A percentile compares a stretch with the other conserved stretches of the same genome.
phyloP scores from a whole-genome alignment of 2,888 invertebrate species.

The Drosophila gaucha region DNA sequence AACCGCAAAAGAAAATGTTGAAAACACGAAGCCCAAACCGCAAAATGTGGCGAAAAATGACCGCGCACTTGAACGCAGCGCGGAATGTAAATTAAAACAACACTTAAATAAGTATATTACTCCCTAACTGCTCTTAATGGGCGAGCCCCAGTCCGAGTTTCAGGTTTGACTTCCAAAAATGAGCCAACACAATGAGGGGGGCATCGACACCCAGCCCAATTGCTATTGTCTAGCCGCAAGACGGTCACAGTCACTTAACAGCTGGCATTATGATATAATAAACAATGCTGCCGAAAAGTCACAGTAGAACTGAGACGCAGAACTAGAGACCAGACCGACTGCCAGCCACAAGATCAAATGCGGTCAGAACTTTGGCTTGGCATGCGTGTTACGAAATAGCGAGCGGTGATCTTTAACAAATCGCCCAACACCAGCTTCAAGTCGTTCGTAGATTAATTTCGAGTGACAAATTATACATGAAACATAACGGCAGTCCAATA shows the following conservation, averaged over 20 bases:
- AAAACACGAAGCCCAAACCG: conserved; percentile 66
- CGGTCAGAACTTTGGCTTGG: conserved; percentile 42
- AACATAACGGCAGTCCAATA: conserved; percentile 73
- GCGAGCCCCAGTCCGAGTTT: conserved; percentile 31
- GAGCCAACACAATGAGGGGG: conserved; percentile 39
- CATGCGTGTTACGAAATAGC: conserved; percentile 39
- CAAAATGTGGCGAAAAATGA: conserved; percentile 58
- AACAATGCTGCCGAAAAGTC: conserved; percentile 53
- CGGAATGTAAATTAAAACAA: conserved; percentile 72
- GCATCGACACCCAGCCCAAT: conserved; percentile 59
- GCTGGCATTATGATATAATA: conserved; percentile 68
- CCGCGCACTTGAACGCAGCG: conserved; percentile 21
- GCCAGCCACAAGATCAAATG: conserved; percentile 36
- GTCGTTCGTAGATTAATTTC: conserved; percentile 68
- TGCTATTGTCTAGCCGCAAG: conserved; percentile 39
- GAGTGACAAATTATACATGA: conserved; percentile 73
- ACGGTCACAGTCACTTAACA: conserved; percentile 76
- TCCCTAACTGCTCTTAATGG: conserved; percentile 65
- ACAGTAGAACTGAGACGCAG: conserved; percentile 10
- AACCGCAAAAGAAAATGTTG: conserved; percentile 75
- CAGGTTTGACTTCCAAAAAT: conserved; percentile 43
- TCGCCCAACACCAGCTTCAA: conserved; percentile 43
- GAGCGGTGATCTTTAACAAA: conserved; percentile 51
- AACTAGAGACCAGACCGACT: conserved; percentile 4
- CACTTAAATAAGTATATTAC: conserved; percentile 57